Conservation (phyloP, 2,888 invertebrate species). For the Drosophila niveifrons region DNA sequence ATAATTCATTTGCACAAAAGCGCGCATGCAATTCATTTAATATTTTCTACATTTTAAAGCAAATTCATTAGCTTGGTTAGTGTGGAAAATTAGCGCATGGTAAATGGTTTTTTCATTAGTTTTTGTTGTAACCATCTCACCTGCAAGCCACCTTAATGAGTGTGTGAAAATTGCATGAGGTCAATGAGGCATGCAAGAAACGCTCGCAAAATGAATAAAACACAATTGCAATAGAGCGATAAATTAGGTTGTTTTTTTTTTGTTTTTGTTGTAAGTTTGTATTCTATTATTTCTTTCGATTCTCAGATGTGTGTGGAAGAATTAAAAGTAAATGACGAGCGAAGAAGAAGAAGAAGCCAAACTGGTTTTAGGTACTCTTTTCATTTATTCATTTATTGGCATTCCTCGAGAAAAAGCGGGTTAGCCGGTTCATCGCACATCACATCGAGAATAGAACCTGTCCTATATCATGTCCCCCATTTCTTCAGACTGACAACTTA, state of each 20-base stretch:
- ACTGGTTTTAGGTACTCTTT: slow-evolving; percentile 55
- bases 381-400: slow-evolving; percentile 45
- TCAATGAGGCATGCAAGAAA: slow-evolving; percentile 63
- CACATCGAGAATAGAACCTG: slow-evolving; percentile 28
- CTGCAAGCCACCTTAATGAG: slow-evolving; percentile 44
- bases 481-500: neutral
- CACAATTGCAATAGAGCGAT: slow-evolving; percentile 59
- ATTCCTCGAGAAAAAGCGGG: slow-evolving; percentile 39
- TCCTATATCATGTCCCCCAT: slow-evolving; percentile 21
- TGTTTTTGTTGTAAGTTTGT: neutral
- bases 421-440: slow-evolving; percentile 36
- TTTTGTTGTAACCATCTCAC: slow-evolving; percentile 21
- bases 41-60: slow-evolving; percentile 34
- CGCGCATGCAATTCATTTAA: slow-evolving; percentile 59
- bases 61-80: slow-evolving; percentile 60
- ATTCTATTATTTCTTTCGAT: neutral
- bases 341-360: slow-evolving; percentile 28
- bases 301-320: slow-evolving; percentile 8
- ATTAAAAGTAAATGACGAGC: slow-evolving; percentile 3
- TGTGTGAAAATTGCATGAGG: slow-evolving; percentile 66
- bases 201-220: slow-evolving; percentile 17
- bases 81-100: slow-evolving; percentile 53
- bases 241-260: slow-evolving; percentile 50
- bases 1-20: slow-evolving; percentile 71
- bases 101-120: slow-evolving; percentile 18